These are phyloP conservation scores for Macrochelys suwanniensis DNA, from an alignment of 2,797 vertebrate species.

Conservation along the genomic window DNA sequence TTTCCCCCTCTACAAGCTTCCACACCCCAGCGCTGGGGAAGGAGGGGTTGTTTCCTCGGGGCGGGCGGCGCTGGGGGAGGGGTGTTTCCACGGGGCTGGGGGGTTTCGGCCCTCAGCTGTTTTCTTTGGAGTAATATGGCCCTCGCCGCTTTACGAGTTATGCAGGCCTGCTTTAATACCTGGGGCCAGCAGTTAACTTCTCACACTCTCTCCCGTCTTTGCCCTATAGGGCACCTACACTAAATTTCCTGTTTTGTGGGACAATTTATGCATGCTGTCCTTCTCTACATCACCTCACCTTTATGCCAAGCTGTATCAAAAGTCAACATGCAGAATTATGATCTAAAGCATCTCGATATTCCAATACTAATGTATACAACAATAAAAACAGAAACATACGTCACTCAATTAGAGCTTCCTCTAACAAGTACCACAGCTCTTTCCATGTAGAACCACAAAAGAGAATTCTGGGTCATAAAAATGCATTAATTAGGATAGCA, in stretches of 20 bases:
- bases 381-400: conserved; percentile 1
- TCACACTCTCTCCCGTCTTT: not conserved
- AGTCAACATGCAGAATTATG: not conserved
- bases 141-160: too few relatives aligned
- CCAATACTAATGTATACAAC: not conserved
- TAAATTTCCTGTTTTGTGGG: not conserved
- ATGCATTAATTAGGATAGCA: not conserved
- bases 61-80: too few relatives aligned
- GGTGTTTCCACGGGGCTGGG: too few relatives aligned
- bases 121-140: too few relatives aligned
- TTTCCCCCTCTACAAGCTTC: too few relatives aligned
- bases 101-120: too few relatives aligned
- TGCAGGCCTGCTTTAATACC: not conserved
- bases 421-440: not conserved
- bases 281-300: not conserved
- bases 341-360: not conserved
- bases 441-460: not conserved
- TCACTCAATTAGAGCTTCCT: not conserved
- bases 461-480: not conserved
- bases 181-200: not conserved
- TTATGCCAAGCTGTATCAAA: not conserved
- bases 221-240: not conserved
- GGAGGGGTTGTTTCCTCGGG: too few relatives aligned
- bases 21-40: too few relatives aligned
- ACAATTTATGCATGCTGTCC: not conserved